Percentiles rank a stretch among this genome's conserved stretches.
phyloP scores from a whole-genome alignment of 1,140 invertebrate genomes.

The Drosophila insularis region DNA sequence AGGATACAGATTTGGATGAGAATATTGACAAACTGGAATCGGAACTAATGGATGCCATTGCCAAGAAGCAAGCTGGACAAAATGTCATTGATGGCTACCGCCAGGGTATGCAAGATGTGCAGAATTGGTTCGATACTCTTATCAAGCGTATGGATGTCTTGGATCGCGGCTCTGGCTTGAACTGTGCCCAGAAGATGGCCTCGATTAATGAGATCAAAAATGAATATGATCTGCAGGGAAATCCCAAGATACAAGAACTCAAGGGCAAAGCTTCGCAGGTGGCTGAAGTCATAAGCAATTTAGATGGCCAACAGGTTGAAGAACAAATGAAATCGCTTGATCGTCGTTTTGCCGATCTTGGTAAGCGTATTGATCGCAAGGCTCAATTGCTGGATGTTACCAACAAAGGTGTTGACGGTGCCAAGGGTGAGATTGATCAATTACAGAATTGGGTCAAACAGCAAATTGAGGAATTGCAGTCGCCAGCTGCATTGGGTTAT shows the following conservation, averaged over 20 bases:
- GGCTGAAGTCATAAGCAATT: conserved; percentile 90
- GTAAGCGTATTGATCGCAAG: conserved; percentile 92
- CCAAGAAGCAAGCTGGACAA: conserved; percentile 89
- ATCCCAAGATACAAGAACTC: conserved; percentile 87
- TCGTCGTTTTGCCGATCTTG: conserved; percentile 90
- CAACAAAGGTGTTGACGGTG: conserved; percentile 90
- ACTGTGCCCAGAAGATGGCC: conserved; percentile 90
- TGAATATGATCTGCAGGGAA: conserved; percentile 88
- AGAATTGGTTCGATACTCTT: conserved; percentile 90
- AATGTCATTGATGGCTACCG: conserved; percentile 91
- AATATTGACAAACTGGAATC: conserved; percentile 88
- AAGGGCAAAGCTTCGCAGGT: conserved; percentile 88
- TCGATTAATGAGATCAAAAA: conserved; percentile 87
- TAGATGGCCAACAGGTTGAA: conserved; percentile 95
- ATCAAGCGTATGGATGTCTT: conserved; percentile 90
- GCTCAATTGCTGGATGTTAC: conserved; percentile 90
- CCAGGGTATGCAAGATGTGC: conserved; percentile 88
- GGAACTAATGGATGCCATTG: conserved; percentile 88
- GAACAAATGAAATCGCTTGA: conserved; percentile 93
- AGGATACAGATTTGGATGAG: conserved; percentile 88
- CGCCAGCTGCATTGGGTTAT: conserved; percentile 88
- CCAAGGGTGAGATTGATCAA: conserved; percentile 88
- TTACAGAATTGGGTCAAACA: conserved; percentile 91
- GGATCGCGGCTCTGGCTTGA: conserved; percentile 91
- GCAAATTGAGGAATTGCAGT: conserved; percentile 87